phyloP scores from a whole-genome alignment of 2,113 vertebrate genomes.

The Chamaetylas fuelleborni region DNA sequence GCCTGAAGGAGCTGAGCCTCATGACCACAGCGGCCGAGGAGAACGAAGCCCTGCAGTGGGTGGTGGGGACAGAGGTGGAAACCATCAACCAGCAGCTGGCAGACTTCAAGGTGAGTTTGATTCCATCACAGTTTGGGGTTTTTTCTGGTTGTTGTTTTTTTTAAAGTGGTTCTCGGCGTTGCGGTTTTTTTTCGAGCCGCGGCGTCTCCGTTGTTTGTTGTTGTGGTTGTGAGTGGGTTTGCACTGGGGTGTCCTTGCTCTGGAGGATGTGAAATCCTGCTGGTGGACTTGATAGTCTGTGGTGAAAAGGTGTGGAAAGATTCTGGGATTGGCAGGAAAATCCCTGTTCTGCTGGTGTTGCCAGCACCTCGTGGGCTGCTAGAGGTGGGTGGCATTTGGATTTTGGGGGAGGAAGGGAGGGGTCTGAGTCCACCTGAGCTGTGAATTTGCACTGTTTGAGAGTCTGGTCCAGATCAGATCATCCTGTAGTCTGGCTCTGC shows the following conservation, averaged over 20 bases:
- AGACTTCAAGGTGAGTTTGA: conserved; percentile 89
- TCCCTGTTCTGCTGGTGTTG: not conserved
- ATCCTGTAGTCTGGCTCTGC: not conserved
- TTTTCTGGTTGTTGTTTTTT: not conserved
- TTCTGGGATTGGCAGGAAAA: not conserved
- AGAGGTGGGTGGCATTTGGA: not conserved
- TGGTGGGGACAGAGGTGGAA: conserved; percentile 93
- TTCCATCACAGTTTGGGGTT: accelerated
- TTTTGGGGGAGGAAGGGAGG: not conserved
- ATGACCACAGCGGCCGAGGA: conserved; percentile 84
- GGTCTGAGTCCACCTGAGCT: not conserved
- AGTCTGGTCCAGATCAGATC: not conserved
- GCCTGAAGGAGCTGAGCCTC: conserved; percentile 81
- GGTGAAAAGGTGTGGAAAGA: not conserved
- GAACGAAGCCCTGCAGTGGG: conserved; percentile 82
- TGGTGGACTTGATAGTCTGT: not conserved
- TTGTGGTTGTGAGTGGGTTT: not conserved
- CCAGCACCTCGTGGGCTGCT: not conserved
- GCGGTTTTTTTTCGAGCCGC: accelerated
- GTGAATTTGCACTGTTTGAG: not conserved
- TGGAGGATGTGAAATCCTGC: not conserved
- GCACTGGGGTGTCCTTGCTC: not conserved
- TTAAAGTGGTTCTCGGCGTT: not conserved
- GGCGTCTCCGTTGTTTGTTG: accelerated
- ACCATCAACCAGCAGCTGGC: conserved; percentile 91